Percentiles rank a stretch among this genome's conserved stretches.
Conservation (phyloP, 2,113 vertebrate genomes). For the Heteronetta atricapilla region DNA sequence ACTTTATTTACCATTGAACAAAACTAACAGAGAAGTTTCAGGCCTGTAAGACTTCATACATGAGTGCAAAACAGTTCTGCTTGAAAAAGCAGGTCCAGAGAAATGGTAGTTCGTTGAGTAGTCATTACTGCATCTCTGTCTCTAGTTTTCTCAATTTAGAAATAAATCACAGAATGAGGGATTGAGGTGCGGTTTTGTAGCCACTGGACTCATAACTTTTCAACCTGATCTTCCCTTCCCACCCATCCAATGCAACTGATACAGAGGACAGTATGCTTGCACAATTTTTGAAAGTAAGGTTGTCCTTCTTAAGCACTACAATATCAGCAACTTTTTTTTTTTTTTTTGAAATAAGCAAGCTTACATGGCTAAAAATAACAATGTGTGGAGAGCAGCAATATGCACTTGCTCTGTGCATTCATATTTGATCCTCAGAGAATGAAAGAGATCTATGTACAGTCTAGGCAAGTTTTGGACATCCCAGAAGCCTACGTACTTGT, state of each 20-base stretch:
- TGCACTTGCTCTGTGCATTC: background rate
- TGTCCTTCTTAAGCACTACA: background rate
- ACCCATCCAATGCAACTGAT: background rate
- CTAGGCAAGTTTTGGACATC: background rate
- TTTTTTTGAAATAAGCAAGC: background rate
- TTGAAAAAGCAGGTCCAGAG: background rate
- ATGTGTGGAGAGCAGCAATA: background rate
- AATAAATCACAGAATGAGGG: background rate
- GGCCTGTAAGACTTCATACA: background rate
- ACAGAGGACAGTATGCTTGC: background rate
- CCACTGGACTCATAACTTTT: background rate
- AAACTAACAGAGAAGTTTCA: background rate
- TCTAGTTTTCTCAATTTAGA: background rate
- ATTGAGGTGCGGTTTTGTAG: background rate
- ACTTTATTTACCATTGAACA: background rate
- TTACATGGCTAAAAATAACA: fast-evolving
- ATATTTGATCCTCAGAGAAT: background rate
- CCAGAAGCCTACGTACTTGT: background rate
- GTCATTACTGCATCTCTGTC: background rate
- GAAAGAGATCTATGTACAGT: background rate
- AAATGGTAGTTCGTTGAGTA: fast-evolving
- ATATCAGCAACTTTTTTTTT: background rate
- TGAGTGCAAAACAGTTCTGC: background rate
- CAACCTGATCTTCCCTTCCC: background rate
- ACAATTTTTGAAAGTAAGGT: background rate